Base-by-base conservation (phyloP, 2,113 vertebrate species). In the Cryptotis parvus region DNA sequence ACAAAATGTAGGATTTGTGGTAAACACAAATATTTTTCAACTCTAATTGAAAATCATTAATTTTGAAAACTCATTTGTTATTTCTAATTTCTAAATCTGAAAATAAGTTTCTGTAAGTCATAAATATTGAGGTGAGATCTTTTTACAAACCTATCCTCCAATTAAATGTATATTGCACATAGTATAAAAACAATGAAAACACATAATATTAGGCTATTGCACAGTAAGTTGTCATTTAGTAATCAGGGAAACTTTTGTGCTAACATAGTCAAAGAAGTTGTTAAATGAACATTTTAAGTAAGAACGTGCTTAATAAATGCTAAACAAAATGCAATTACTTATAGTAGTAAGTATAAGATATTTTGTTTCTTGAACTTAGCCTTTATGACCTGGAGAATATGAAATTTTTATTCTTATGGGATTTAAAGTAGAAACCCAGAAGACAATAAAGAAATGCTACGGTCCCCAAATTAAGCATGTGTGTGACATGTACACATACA, bases 21-120 rank as follows among this genome's bases (percentile, higher is more conserved):
- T 2, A 66, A 61, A 87, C n/a, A 84, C n/a, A 1, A 9, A 43
- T 76, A 45, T 65, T 86, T 76, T 91, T 10, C 45, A n/a, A 49
- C 10, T 58, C 1, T 31, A 69, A 29, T 37, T 37, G 69, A 68
- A 24, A 93, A 43, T 82, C 37, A 26, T 27, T 63, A 43, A 82
- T 89, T 84, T 84, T 16, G 89, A 87, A 87, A 76, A 55, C n/a
- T 82, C 45, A 52, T 15, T 93, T 89, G n/a, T 29, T 70, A 81
- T 75, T 14, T 94, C 80, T 93, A 78, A 24, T 58, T 89, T 92
- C 24, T 66, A 35, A 79, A 77, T 83, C 68, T 73, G 10, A 87
- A 81, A 79, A n/a, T 61, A 39, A 29, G 2, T 95, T 95, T 89
- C 55, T 70, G 11, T 37, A 77, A 65, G 31, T 69, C 69, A 58